Conservation (phyloP, 2,113 vertebrate species). For the Crotophaga sulcirostris region DNA sequence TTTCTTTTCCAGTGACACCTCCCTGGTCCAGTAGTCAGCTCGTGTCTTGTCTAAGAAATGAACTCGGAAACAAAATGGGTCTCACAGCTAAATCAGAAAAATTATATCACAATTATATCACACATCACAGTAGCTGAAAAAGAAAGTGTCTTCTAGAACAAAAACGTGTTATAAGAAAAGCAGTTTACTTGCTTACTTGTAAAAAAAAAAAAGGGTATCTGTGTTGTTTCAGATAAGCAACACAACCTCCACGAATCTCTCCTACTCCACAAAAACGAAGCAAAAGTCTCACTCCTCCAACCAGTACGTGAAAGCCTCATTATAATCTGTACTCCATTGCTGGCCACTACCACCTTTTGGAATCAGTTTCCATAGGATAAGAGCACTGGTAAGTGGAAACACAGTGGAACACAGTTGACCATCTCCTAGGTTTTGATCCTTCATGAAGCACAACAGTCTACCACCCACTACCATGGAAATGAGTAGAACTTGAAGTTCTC, state of each 20-base stretch:
- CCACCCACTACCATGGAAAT: neutral
- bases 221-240: neutral
- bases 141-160: neutral
- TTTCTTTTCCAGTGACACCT: neutral
- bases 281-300: neutral
- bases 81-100: neutral
- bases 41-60: neutral
- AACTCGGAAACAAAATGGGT: neutral
- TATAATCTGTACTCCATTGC: neutral
- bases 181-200: neutral
- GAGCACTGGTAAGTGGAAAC: conserved; percentile 7
- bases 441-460: neutral
- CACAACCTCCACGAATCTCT: neutral
- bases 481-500: neutral
- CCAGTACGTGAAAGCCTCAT: neutral
- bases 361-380: conserved; percentile 49
- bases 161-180: neutral
- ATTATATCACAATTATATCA: neutral
- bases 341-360: conserved; percentile 42
- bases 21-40: neutral
- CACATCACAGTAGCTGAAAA: neutral
- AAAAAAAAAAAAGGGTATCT: neutral
- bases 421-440: neutral
- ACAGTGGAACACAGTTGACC: neutral
- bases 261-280: neutral